phyloP scores from a whole-genome alignment of 2,797 vertebrate genomes.

The Poliocrania exsul region DNA sequence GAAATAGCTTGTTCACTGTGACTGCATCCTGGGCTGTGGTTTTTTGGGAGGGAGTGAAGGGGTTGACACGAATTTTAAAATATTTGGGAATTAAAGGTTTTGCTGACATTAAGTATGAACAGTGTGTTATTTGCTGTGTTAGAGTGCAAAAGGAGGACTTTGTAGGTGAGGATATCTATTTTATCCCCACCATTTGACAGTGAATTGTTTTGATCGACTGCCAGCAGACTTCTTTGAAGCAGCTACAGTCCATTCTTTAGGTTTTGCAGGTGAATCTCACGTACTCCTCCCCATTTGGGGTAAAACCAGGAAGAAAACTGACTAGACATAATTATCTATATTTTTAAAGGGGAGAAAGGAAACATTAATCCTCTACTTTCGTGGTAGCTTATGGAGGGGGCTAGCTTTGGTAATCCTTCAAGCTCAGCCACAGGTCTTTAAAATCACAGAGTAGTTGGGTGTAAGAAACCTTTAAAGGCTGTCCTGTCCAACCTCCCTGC shows the following conservation, averaged over 20 bases:
- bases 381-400: accelerated
- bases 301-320: not conserved
- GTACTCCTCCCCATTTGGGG: not conserved
- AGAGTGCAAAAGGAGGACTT: not conserved
- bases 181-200: not conserved
- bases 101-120: not conserved
- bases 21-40: not conserved
- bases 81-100: not conserved
- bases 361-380: not conserved
- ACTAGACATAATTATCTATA: not conserved
- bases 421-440: not conserved
- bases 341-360: not conserved
- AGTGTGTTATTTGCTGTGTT: not conserved
- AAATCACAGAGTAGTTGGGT: not conserved
- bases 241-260: not conserved
- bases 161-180: not conserved
- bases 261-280: not conserved
- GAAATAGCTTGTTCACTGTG: not conserved
- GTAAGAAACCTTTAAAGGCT: not conserved
- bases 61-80: not conserved
- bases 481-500: not conserved
- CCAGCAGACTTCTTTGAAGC: not conserved
- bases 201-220: not conserved
- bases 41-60: too few species aligned
- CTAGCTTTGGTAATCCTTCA: not conserved